Evolutionary conservation across 2,113 vertebrate genomes (phyloP).

Genomic region (Pithys albifrons): DNA sequence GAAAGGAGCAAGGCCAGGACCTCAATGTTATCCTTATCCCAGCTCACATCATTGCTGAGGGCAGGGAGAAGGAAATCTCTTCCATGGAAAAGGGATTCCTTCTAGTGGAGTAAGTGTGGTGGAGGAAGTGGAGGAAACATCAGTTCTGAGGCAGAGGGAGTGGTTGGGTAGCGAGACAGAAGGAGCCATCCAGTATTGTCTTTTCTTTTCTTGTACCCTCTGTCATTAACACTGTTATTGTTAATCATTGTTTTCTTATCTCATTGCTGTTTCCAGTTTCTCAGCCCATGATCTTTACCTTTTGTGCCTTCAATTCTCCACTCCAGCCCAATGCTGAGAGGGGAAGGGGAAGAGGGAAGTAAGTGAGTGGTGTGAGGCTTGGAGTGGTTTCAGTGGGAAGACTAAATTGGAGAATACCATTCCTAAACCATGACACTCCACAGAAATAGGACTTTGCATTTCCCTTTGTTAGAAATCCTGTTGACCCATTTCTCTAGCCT

Average conservation of each 20-base stretch:
- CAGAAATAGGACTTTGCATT: neutral
- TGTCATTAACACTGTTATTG: neutral
- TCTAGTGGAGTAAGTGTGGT: neutral
- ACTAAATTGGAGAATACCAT: neutral
- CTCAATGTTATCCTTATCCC: neutral
- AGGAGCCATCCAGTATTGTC: neutral
- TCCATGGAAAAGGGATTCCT: neutral
- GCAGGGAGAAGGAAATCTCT: neutral
- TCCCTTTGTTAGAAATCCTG: neutral
- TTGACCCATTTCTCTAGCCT: neutral
- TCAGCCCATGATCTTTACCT: accelerated
- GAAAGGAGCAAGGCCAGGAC: too few species aligned
- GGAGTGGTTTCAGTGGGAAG: neutral
- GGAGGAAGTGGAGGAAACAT: neutral
- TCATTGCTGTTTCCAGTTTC: neutral
- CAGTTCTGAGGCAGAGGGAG: neutral
- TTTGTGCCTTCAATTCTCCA: neutral
- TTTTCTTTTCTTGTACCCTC: neutral
- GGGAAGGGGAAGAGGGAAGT: neutral
- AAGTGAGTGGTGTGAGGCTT: accelerated
- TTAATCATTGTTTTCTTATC: neutral
- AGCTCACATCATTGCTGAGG: neutral
- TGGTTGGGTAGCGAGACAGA: accelerated
- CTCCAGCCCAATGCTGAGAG: neutral
- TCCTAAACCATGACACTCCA: neutral